Conservation (phyloP, 2,797 vertebrate species). For the Gobionotothen gibberifrons region DNA sequence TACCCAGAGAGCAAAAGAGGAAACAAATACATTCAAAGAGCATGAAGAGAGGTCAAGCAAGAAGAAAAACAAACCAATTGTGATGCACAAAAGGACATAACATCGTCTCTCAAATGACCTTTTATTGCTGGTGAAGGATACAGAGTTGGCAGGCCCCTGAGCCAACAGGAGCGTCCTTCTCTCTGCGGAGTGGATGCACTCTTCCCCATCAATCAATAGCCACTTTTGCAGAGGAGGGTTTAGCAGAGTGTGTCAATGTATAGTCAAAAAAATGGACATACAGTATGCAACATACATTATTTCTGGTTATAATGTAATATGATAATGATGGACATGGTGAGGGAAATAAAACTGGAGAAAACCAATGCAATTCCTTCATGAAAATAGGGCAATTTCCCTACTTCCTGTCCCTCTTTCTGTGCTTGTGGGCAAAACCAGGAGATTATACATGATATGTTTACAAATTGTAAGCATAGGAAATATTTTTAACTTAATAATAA, state of each 20-base stretch:
- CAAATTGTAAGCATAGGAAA: constrained; percentile 41
- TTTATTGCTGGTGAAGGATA: constrained; percentile 70
- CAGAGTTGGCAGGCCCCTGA: constrained; percentile 70
- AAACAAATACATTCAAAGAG: constrained; percentile 31
- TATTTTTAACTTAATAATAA: constrained; percentile 60
- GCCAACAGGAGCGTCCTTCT: constrained; percentile 47
- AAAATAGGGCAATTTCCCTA: constrained; percentile 7
- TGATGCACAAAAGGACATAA: constrained; percentile 72
- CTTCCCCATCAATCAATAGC: constrained; percentile 48
- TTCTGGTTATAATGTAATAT: constrained; percentile 10
- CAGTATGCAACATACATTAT: constrained; percentile 19
- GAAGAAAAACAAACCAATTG: constrained; percentile 31
- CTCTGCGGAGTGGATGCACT: constrained; percentile 44
- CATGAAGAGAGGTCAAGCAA: constrained; percentile 40
- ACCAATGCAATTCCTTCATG: constrained; percentile 9
- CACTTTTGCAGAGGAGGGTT: constrained; percentile 27
- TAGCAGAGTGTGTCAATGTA: constrained; percentile 18
- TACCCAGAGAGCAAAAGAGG: constrained; percentile 26
- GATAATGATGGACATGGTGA: neutral
- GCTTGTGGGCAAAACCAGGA: constrained; percentile 8
- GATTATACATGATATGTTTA: constrained; percentile 35
- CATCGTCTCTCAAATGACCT: constrained; percentile 76
- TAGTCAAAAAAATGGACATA: constrained; percentile 31
- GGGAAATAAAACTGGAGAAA: constrained; percentile 3
- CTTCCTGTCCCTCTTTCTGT: neutral